These are phyloP conservation scores for Pluvianellus socialis DNA, from an alignment of 2,113 vertebrate species.

Conservation along the genomic window DNA sequence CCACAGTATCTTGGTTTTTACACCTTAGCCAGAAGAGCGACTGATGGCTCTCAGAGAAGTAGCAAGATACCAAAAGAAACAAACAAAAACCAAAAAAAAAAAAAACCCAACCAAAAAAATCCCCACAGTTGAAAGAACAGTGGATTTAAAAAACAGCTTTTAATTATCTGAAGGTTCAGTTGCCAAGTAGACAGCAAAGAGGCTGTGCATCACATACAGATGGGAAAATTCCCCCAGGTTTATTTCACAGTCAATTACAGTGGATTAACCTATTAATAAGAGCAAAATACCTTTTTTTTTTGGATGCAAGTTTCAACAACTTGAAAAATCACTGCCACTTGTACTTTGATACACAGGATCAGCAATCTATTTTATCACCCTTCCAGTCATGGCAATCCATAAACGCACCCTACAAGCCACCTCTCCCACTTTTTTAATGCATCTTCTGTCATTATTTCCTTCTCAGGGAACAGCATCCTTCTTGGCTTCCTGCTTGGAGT, in stretches of 20 bases:
- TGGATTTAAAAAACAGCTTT: constrained; percentile 9
- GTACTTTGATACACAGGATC: not conserved
- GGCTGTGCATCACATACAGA: not conserved
- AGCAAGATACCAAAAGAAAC: not conserved
- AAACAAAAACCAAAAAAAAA: too few relatives aligned
- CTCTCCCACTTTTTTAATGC: constrained; percentile 13
- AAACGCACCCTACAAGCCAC: not conserved
- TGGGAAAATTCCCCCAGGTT: constrained; percentile 24
- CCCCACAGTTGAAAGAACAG: not conserved
- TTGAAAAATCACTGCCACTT: not conserved
- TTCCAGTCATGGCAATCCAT: not conserved
- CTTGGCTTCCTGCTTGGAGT: not conserved
- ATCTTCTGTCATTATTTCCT: not conserved
- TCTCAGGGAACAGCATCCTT: not conserved
- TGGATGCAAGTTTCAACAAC: constrained; percentile 24
- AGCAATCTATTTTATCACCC: not conserved
- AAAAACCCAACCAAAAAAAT: not conserved
- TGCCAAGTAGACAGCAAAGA: constrained; percentile 28
- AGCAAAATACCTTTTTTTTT: not conserved
- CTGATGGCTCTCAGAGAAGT: not conserved
- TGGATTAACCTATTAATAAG: constrained; percentile 16
- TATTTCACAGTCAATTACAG: constrained; percentile 33
- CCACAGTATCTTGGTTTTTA: not conserved
- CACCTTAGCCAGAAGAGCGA: not conserved
- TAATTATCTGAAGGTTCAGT: constrained; percentile 9